A percentile compares a stretch with the other conserved stretches of the same genome.
Conservation (phyloP, 2,797 vertebrate genomes). For the Iguana delicatissima region DNA sequence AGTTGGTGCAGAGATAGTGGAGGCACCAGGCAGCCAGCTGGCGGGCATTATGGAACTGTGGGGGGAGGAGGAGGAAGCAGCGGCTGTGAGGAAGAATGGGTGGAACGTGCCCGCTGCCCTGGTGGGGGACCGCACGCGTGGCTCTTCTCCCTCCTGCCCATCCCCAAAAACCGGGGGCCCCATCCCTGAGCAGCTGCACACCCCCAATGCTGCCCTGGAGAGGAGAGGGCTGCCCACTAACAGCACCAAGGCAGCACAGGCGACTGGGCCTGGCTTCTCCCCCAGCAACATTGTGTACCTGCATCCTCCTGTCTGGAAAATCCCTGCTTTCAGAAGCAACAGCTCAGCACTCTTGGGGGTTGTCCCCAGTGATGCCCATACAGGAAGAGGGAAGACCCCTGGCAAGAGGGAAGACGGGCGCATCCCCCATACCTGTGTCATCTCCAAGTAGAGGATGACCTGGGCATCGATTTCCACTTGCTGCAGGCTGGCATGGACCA, state of each 20-base stretch:
- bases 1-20: constrained; percentile 95
- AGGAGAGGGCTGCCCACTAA: too few species aligned
- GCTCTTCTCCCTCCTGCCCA: not conserved
- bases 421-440: constrained; percentile 85
- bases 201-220: too few species aligned
- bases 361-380: not conserved
- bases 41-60: constrained; percentile 90
- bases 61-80: not conserved
- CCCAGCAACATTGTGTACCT: too few species aligned
- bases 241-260: too few species aligned
- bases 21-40: constrained; percentile 92
- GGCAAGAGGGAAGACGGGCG: not conserved
- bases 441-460: constrained; percentile 90
- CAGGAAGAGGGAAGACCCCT: too few species aligned
- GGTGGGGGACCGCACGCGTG: not conserved
- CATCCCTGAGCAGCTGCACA: too few species aligned
- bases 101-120: not conserved
- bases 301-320: not conserved
- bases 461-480: constrained; percentile 89
- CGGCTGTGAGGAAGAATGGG: not conserved
- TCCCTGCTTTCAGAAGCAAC: too few species aligned
- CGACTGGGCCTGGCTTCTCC: too few species aligned
- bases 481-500: constrained; percentile 84
- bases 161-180: not conserved
- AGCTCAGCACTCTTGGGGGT: not conserved